Conservation (phyloP, 2,113 vertebrate species). For the Eolophus roseicapilla region DNA sequence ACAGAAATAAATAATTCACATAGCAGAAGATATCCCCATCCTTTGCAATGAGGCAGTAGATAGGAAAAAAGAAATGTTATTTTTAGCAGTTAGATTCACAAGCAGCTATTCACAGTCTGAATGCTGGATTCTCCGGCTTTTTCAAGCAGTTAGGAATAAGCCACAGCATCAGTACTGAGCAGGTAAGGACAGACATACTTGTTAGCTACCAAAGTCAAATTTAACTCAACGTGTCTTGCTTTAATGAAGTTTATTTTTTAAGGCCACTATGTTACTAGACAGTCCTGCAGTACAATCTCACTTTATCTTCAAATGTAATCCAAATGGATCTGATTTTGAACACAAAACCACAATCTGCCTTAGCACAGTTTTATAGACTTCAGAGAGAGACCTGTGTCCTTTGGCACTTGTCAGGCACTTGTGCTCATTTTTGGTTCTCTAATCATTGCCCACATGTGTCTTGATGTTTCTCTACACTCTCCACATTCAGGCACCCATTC, state of each 20-base stretch:
- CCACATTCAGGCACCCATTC: slow-evolving; percentile 84
- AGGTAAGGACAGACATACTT: neutral
- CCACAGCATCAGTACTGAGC: neutral
- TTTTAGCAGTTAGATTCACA: neutral
- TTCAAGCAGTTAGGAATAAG: neutral
- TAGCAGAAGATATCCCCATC: neutral
- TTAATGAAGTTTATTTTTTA: neutral
- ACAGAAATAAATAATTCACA: neutral
- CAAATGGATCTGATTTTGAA: neutral
- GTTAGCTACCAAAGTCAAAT: neutral
- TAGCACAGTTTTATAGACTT: neutral
- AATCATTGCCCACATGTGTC: neutral
- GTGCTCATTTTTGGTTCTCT: neutral
- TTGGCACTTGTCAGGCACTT: neutral
- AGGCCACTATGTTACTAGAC: neutral
- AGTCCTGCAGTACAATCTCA: neutral
- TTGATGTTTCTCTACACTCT: neutral
- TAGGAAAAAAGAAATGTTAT: neutral
- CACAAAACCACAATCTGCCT: neutral
- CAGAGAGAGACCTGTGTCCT: neutral
- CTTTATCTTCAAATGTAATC: neutral
- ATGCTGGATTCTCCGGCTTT: neutral
- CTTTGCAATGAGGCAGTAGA: neutral
- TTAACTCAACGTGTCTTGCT: neutral
- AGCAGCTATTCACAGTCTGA: neutral